phyloP scores from a whole-genome alignment of 2,888 invertebrate genomes.

The Acanthoscelides obtectus region DNA sequence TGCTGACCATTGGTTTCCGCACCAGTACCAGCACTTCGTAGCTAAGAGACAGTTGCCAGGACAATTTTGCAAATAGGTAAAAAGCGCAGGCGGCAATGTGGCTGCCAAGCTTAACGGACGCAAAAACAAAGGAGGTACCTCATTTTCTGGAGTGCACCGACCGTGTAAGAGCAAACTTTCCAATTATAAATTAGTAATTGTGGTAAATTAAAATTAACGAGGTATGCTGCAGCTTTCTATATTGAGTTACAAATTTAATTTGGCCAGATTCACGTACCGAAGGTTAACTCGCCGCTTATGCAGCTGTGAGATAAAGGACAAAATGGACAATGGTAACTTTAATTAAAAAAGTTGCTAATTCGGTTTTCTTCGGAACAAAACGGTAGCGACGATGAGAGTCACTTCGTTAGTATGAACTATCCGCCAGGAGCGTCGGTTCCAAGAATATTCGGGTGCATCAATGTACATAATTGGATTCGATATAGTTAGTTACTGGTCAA shows the following conservation, averaged over 20 bases:
- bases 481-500: too few relatives aligned
- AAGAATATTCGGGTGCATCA: too few relatives aligned
- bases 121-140: background rate
- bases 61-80: background rate
- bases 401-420: background rate
- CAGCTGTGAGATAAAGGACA: background rate
- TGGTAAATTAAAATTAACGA: slow-evolving; percentile 9
- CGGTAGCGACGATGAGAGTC: background rate
- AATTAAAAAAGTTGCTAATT: background rate
- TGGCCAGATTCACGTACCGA: background rate
- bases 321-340: background rate
- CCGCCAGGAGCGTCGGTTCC: background rate
- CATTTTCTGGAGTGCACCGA: background rate
- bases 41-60: background rate
- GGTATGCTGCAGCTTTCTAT: slow-evolving; percentile 8
- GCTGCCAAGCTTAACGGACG: background rate
- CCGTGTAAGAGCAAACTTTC: background rate
- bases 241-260: slow-evolving; percentile 12
- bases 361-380: background rate
- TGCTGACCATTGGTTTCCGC: too few relatives aligned
- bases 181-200: slow-evolving; percentile 14
- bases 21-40: background rate
- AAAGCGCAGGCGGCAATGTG: background rate
- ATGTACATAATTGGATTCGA: too few relatives aligned
- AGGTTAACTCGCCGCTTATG: background rate